Evolutionary conservation across 2,888 invertebrate genomes (phyloP), one percentile per base, ranked within the genome.

Genomic region (Mamestra brassicae): DNA sequence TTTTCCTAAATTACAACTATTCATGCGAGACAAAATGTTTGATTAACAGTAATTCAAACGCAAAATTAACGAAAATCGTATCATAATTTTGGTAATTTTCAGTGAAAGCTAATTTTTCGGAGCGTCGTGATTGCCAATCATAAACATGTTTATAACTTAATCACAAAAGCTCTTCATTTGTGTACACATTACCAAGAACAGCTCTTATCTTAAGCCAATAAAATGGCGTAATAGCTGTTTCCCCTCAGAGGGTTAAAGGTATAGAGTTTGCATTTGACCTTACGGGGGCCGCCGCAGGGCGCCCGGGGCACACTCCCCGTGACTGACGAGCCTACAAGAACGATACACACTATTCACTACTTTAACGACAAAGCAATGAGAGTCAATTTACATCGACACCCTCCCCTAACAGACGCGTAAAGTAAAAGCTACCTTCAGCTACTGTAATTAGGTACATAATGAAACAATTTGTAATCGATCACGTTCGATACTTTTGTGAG

Each of bases 401-500:
- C 61, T 66, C 62, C 71, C 34, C 61, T 68, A 17, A 66, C 55
- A 72, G 75, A 67, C 65, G 80, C 64, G 80, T 89, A 87, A 86
- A 79, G 89, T 87, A 92, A 94, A 94, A 92, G 84, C 89, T 87
- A 90, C 92, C 92, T 93, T 94, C 86, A 84, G 90, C 90, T 84
- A 81, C 87, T 84, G 92, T 91, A 92, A 94, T 94, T 94, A 93
- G 90, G 91, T 90, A 89, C 89, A 91, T 90, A 92, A 92, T 93
- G 89, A 91, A 93, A 92, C 90, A 91, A 93, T 92, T 93, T 92
- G 92, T 89, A 89, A 92, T 91, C 91, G 91, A 93, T 93, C 90
- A 91, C 80, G 85, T 87, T 87, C 85, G 78, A 84, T 88, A 85
- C 84, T 86, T 81, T 76, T 77, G 69, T 60, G 64, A 74, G 71